Conservation (phyloP, 2,113 vertebrate genomes). For the Coryphaenoides rupestris region DNA sequence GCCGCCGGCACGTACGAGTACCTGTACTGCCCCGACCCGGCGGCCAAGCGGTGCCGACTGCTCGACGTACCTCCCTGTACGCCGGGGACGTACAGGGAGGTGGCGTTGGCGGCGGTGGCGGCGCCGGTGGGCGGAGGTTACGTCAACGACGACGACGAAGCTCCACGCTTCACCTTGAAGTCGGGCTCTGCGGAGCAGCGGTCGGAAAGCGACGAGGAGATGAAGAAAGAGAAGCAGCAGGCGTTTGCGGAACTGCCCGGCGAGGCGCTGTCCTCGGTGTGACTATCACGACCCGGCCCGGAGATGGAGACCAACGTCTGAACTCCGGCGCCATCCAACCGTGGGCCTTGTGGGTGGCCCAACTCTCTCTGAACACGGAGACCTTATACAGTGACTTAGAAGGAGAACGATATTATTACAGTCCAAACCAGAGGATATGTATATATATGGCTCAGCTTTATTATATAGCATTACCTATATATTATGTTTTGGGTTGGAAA, state of each 20-base stretch:
- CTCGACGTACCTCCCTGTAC: conserved; percentile 71
- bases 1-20: conserved; percentile 87
- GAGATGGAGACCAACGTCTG: conserved; percentile 78
- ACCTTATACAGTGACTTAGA: too few species aligned
- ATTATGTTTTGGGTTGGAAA: too few species aligned
- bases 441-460: too few species aligned
- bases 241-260: conserved; percentile 71
- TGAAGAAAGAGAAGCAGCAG: conserved; percentile 84
- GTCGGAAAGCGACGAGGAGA: conserved; percentile 73
- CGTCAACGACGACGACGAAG: conserved; percentile 6
- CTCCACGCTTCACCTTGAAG: conserved; percentile 77
- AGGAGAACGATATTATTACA: too few species aligned
- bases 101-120: conserved; percentile 74
- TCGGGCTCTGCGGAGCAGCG: conserved; percentile 73
- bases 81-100: conserved; percentile 82
- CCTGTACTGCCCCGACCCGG: conserved; percentile 84
- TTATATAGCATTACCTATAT: too few species aligned
- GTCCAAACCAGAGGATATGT: too few species aligned
- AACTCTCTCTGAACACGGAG: too few species aligned
- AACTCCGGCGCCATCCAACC: too few species aligned
- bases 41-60: conserved; percentile 75
- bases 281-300: conserved; percentile 87
- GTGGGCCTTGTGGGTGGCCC: too few species aligned
- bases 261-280: conserved; percentile 87
- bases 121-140: too few species aligned